These are phyloP conservation scores for Chrysopilus asiliformis DNA, from an alignment of 2,888 invertebrate genomes.

Conservation along the genomic window DNA sequence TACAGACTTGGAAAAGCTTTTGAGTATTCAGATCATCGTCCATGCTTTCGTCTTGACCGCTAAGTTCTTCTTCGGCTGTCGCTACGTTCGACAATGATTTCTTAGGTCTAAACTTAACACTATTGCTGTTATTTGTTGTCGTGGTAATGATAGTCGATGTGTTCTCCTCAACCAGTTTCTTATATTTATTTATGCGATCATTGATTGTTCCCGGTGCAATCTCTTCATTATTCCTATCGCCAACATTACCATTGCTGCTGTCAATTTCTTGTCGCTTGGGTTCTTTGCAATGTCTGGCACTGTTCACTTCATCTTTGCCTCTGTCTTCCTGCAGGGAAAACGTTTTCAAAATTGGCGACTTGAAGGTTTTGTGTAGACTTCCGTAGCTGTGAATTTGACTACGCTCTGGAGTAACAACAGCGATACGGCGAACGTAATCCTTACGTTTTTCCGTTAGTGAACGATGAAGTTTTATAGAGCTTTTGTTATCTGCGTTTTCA, in stretches of 20 bases:
- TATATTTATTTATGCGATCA: conserved; percentile 17
- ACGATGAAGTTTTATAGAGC: conserved; percentile 41
- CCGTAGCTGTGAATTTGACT: conserved; percentile 21
- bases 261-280: background rate
- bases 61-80: conserved; percentile 6
- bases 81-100: background rate
- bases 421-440: conserved; percentile 50
- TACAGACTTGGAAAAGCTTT: conserved; percentile 51
- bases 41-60: conserved; percentile 10
- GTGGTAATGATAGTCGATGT: conserved; percentile 9
- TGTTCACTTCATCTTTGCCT: background rate
- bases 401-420: conserved; percentile 39
- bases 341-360: conserved; percentile 15
- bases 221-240: background rate
- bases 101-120: background rate
- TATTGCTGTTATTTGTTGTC: conserved; percentile 7
- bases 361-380: conserved; percentile 18
- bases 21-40: conserved; percentile 12
- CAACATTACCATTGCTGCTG: background rate
- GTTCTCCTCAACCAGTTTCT: conserved; percentile 16
- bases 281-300: no score
- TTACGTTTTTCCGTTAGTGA: conserved; percentile 49
- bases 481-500: conserved; percentile 17
- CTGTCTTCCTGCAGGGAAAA: conserved; percentile 15
- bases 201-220: conserved; percentile 3